Conservation (phyloP, 35 echinoderm and acorn worm species). For the Holothuria glaberrima region DNA sequence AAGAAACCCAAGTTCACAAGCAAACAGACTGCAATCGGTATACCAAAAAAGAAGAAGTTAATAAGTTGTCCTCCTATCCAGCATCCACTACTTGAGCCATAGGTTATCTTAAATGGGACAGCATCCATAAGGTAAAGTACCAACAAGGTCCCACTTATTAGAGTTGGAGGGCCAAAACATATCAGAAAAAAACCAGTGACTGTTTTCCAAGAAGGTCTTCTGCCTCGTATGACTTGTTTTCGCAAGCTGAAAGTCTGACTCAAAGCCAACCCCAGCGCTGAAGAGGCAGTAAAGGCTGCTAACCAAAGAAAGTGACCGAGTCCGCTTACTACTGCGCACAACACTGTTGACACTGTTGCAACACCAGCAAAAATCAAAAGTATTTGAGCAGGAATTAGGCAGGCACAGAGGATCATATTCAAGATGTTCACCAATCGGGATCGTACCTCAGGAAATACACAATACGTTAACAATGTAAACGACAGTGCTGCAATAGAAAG, state of each 20-base stretch:
- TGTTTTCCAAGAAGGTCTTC: not conserved
- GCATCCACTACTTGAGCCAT: slow-evolving; percentile 27
- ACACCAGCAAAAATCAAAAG: slow-evolving; percentile 7
- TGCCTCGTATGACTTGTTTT: not conserved
- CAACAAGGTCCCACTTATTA: slow-evolving; percentile 14
- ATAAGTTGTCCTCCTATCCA: slow-evolving; percentile 39
- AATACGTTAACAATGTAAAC: slow-evolving; percentile 24
- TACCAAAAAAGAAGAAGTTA: slow-evolving; percentile 40
- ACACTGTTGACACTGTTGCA: not conserved
- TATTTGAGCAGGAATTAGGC: slow-evolving; percentile 7
- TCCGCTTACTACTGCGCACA: slow-evolving; percentile 6
- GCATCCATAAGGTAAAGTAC: slow-evolving; percentile 16
- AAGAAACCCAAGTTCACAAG: slow-evolving; percentile 34
- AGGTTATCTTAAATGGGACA: not conserved
- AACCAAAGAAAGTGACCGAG: slow-evolving; percentile 51
- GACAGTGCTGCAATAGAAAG: not conserved
- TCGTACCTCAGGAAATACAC: not conserved
- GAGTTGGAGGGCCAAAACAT: not conserved
- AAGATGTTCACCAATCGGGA: not conserved
- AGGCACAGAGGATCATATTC: slow-evolving; percentile 15
- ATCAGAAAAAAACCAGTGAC: not conserved
- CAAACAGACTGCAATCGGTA: slow-evolving; percentile 19
- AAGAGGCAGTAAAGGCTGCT: not conserved
- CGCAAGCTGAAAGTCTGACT: slow-evolving; percentile 26
- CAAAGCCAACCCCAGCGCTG: not conserved